These are phyloP conservation scores for Smutsia temminckii DNA, from an alignment of 2,797 vertebrate genomes.

Conservation along the genomic window DNA sequence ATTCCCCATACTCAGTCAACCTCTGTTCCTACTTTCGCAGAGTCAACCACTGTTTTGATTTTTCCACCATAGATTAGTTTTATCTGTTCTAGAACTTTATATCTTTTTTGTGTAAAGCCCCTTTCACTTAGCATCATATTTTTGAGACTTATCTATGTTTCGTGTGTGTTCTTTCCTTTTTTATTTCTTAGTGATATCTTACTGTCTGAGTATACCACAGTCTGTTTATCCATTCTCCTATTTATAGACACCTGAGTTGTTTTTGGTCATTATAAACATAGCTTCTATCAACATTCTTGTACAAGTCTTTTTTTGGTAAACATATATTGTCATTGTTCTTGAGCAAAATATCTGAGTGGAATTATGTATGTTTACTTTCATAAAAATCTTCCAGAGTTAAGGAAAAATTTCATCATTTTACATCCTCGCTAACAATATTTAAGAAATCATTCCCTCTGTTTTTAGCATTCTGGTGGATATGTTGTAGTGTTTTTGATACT, in stretches of 20 bases:
- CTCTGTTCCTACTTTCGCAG: background rate
- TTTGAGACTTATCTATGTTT: background rate
- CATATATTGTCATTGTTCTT: constrained; percentile 24
- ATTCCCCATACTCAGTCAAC: background rate
- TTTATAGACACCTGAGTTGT: background rate
- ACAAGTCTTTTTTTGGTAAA: background rate
- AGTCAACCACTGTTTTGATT: background rate
- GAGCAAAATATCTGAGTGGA: background rate
- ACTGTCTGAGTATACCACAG: background rate
- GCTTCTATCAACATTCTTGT: background rate
- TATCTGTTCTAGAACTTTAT: background rate
- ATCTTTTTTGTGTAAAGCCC: background rate
- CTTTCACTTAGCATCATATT: background rate
- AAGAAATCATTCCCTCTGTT: background rate
- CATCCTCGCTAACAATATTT: background rate
- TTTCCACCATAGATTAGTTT: background rate
- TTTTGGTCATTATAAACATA: background rate
- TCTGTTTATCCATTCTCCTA: background rate
- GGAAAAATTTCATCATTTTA: background rate
- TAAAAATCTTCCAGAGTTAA: background rate
- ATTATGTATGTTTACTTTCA: background rate
- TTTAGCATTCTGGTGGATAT: background rate
- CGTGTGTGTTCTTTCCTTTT: background rate
- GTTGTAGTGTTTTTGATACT: background rate
- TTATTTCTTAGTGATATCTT: background rate